phyloP scores from a whole-genome alignment of 2,797 vertebrate genomes.

The Myotis daubentonii region DNA sequence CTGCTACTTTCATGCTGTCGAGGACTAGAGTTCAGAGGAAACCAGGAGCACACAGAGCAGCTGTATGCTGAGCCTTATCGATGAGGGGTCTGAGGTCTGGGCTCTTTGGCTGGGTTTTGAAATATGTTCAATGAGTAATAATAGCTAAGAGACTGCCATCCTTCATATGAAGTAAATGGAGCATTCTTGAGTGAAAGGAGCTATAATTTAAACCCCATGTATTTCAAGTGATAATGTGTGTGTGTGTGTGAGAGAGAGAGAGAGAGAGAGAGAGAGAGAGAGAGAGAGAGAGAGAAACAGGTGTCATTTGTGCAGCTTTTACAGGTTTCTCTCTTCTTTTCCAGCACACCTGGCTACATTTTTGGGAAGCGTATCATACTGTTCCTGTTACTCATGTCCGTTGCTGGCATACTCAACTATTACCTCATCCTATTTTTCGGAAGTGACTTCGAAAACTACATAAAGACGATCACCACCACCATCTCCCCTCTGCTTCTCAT shows the following conservation, averaged over 20 bases:
- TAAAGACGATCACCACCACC: conserved; percentile 90
- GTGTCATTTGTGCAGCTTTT: background rate
- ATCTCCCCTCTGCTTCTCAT: conserved; percentile 93
- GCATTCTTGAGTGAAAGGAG: background rate
- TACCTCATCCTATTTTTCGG: conserved; percentile 87
- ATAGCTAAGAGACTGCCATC: background rate
- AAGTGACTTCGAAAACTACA: conserved; percentile 91
- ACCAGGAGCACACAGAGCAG: background rate
- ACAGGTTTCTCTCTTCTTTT: conserved; percentile 27
- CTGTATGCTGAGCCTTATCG: fast-evolving
- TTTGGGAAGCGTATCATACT: conserved; percentile 95
- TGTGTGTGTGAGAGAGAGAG: background rate
- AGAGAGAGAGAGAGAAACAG: background rate
- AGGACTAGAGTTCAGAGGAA: background rate
- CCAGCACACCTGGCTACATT: conserved; percentile 95
- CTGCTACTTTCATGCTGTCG: fast-evolving
- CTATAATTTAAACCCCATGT: background rate
- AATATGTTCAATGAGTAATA: background rate
- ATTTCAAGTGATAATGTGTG: background rate
- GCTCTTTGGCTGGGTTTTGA: conserved; percentile 31
- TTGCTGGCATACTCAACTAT: conserved; percentile 93
- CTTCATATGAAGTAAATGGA: background rate
- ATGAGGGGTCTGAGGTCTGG: background rate
- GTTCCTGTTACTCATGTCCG: conserved; percentile 94
- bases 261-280: too few species aligned